Conservation (phyloP, 2,797 vertebrate species). For the Poecile montanus region DNA sequence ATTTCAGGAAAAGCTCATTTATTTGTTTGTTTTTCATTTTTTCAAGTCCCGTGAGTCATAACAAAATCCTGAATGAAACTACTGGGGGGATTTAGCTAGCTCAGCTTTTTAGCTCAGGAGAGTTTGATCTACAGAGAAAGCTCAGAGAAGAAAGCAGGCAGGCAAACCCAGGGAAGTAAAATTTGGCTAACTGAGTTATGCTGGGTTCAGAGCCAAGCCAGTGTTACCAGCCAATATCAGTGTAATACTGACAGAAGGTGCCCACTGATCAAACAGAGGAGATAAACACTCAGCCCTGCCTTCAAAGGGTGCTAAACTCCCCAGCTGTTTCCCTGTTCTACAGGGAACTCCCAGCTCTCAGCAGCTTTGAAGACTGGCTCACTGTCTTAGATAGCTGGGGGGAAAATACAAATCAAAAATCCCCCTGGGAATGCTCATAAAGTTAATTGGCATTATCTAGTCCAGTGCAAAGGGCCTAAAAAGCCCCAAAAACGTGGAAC, state of each 20-base stretch:
- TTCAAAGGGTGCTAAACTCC: neutral
- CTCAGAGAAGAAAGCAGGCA: neutral
- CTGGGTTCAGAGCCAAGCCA: neutral
- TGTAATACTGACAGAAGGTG: neutral
- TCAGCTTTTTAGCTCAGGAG: neutral
- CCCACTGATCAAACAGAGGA: neutral
- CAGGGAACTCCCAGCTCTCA: neutral
- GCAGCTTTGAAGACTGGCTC: neutral
- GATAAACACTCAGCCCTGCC: neutral
- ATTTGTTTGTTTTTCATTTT: neutral
- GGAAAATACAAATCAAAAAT: neutral
- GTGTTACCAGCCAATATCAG: neutral
- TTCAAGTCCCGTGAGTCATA: neutral
- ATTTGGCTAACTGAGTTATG: neutral
- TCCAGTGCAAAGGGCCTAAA: neutral
- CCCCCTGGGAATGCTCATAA: neutral
- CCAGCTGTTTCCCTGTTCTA: neutral
- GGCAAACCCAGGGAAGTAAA: neutral
- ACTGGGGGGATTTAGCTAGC: neutral
- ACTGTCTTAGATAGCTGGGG: neutral
- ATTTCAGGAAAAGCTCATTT: conserved; percentile 9
- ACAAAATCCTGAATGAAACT: conserved; percentile 13
- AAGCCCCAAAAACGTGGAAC: neutral
- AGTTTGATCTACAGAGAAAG: neutral
- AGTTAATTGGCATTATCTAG: neutral